Evolutionary conservation across 2,888 invertebrate species (phyloP), one percentile per base, ranked within the genome.

Genomic region (Diplolepis rosae): DNA sequence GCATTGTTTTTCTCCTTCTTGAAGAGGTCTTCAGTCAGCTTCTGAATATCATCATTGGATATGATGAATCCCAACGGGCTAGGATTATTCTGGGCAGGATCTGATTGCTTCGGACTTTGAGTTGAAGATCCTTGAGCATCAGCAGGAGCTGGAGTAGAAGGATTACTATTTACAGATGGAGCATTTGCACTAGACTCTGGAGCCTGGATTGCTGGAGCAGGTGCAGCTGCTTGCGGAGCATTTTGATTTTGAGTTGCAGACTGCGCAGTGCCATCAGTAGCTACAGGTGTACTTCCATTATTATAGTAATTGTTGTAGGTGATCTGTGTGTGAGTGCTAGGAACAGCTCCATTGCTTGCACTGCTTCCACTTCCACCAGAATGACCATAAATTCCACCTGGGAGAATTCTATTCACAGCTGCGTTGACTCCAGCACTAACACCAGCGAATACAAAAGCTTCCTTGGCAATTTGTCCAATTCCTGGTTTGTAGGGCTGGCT

Each of bases 1-100:
- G 94, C 94, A 86, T 94, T 95, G 85, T 95, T 95, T 3, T 89
- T 89, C 83, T 96, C 96, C 84, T 94, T 93, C 66, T 89, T 90
- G 71, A 94, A 90, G 22, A 96, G 87, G 69, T 92, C 92, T 89
- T 96, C 95, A 5, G 94, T 93, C 65, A 95, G 87, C 32, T 91
- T 91, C 79, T 92, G 91, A 42, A 95, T 85, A 85, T 95, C 93
- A 73, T 89, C 89, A 80, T 94, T 93, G 65, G 90, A 91, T 22
- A 92, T 90, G 54, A 92, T 69, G 30, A 79, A 83, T 13, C 84
- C 86, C 4, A 80, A 72, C 1, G 85, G 86, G 70, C 81, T 84
- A 0, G 83, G 81, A 65, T 78, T 80, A 54, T 80, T 82, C 9
- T 48, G 52, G 15, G 71, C 51, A 28, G 71, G 65, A 48, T 72